Evolutionary conservation across 2,888 invertebrate species (phyloP), one percentile per base, ranked within the genome.

Genomic region (Melinaea menophilus): DNA sequence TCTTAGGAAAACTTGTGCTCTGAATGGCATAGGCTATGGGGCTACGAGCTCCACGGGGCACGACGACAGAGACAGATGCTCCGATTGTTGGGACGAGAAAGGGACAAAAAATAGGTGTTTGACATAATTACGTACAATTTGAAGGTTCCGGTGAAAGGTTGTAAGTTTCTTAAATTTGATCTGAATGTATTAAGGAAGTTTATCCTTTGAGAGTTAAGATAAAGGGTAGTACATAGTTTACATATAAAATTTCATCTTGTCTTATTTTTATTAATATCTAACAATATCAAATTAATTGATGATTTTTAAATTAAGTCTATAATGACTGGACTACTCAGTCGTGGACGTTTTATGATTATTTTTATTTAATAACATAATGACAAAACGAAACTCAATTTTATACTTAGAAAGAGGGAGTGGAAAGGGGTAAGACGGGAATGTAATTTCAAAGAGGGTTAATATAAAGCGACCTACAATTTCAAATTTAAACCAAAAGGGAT

Each of bases 381-480:
- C 31, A 31, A 51, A 51, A n/a, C 51, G 5, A 31, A 51, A 51
- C 51, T 51, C 51, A 31, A 51, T 51, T 51, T 51, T 31, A 51
- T 31, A 51, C 51, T 51, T 51, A 51, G 51, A 31, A 31, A 31
- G 11, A 31, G 22, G 31, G 31, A 31, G 7, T 31, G 22, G 48
- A 13, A 22, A 51, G 31, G 7, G 51, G 48, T 37, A 37, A 37
- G 4, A 48, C 5, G 51, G 51, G 51, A 31, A 51, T 31, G 9
- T 51, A 31, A 51, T 51, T 31, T 7, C 7, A 11, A 7, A 51
- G 51, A 51, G 31, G 31, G 31, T 31, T 7, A 31, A 51, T 51
- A 51, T 51, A 51, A 22, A 51, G 7, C 51, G 5, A 51, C 22
- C 51, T 51, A 51, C 22, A 5, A 51, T 51, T 51, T 31, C 7